These are phyloP conservation scores for Oreochromis spilurus DNA, from an alignment of 2,113 vertebrate genomes.

Conservation along the genomic window DNA sequence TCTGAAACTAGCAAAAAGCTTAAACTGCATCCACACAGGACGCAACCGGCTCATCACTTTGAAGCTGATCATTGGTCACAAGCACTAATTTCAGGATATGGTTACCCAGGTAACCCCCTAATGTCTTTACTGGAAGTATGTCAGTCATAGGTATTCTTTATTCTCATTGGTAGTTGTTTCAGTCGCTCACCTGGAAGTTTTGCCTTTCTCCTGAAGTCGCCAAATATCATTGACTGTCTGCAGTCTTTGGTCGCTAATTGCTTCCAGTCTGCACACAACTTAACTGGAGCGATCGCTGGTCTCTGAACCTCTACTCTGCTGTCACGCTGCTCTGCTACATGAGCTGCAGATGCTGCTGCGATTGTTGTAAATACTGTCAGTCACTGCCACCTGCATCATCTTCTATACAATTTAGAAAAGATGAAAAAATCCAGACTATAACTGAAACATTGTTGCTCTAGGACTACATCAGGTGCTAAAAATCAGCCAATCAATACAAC, in stretches of 20 bases:
- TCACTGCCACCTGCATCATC: background rate
- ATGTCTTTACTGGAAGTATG: background rate
- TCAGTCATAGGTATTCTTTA: background rate
- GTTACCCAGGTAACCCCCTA: background rate
- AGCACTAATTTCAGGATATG: background rate
- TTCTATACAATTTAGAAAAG: background rate
- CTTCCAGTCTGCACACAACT: background rate
- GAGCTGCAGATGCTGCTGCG: background rate
- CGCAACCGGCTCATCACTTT: background rate
- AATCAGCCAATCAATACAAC: background rate
- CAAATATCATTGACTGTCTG: background rate
- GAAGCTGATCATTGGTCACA: background rate
- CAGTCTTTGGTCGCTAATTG: background rate
- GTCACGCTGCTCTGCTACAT: background rate
- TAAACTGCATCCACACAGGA: background rate
- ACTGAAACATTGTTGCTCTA: background rate
- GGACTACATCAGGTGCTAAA: background rate
- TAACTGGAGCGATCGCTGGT: background rate
- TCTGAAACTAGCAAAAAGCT: background rate
- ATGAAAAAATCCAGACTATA: fast-evolving
- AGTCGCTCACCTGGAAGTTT: background rate
- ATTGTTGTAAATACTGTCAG: background rate
- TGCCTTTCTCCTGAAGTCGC: background rate
- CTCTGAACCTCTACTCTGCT: background rate
- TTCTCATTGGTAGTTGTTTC: background rate